phyloP scores from a whole-genome alignment of 2,113 vertebrate genomes.

The Pterophyllum scalare region DNA sequence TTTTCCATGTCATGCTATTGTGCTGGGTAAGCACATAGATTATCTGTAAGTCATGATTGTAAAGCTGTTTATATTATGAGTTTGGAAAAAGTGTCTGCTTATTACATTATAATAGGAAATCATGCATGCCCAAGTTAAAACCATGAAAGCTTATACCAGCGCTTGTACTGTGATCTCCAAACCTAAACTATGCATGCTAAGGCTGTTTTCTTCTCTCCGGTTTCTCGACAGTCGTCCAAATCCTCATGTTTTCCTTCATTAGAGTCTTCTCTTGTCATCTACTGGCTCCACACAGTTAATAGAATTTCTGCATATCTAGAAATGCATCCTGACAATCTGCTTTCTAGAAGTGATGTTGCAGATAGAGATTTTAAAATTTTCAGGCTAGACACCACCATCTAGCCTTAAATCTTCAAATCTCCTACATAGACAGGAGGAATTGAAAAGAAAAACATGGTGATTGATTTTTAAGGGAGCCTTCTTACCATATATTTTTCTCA shows the following conservation, averaged over 20 bases:
- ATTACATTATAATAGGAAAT: conserved; percentile 42
- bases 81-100: conserved; percentile 44
- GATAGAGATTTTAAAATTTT: neutral
- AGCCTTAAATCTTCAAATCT: neutral
- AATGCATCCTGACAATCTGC: conserved; percentile 28
- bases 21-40: conserved; percentile 45
- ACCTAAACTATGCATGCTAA: conserved; percentile 29
- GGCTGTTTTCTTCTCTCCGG: conserved; percentile 1
- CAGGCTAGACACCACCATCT: neutral
- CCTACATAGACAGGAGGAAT: neutral
- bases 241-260: conserved; percentile 16
- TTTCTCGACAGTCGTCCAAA: neutral
- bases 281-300: neutral
- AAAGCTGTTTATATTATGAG: conserved; percentile 51
- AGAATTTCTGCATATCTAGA: neutral
- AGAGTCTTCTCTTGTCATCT: neutral
- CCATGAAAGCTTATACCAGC: conserved; percentile 37
- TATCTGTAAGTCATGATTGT: conserved; percentile 54
- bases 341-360: conserved; percentile 6
- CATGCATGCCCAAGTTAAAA: conserved; percentile 50
- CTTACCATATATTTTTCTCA: neutral
- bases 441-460: neutral
- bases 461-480: conserved; percentile 19
- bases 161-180: conserved; percentile 16
- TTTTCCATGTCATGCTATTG: conserved; percentile 14